Percentiles rank a stretch among this genome's conserved stretches.
Evolutionary conservation across 2,888 invertebrate genomes (phyloP).

Genomic region (Pseudococcus longispinus): DNA sequence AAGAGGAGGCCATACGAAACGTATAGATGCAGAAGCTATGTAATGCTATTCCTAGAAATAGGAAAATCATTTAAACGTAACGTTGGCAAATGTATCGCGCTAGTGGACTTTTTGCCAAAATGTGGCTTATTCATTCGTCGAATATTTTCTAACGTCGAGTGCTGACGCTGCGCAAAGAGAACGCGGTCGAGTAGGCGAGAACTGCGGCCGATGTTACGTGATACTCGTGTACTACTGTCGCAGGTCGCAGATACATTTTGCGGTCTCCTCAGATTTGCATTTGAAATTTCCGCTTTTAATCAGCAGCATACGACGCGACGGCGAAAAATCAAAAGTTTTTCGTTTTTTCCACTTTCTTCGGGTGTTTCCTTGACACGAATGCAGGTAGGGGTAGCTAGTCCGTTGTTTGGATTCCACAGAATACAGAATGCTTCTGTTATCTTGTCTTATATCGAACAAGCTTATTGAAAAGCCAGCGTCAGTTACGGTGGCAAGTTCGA

Average conservation of each 20-base stretch:
- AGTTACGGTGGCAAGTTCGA: no score
- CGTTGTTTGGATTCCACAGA: no score
- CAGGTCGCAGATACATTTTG: no score
- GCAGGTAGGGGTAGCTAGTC: no score
- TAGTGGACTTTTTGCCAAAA: conserved; percentile 15
- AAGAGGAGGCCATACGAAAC: neutral
- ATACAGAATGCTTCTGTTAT: no score
- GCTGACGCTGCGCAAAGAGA: neutral
- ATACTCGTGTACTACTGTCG: no score
- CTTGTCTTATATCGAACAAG: no score
- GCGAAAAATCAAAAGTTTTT: neutral
- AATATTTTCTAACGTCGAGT: neutral
- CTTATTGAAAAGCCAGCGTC: no score
- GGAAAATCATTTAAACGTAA: conserved; percentile 42
- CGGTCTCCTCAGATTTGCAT: no score
- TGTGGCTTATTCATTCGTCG: neutral
- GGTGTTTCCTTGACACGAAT: no score
- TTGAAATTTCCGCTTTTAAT: no score
- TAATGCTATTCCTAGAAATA: conserved; percentile 48
- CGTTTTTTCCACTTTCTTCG: no score
- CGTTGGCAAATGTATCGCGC: conserved; percentile 37
- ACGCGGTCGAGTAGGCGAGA: neutral
- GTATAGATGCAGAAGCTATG: neutral
- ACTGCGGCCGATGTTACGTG: neutral
- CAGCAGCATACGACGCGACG: neutral